phyloP scores from a whole-genome alignment of 2,888 invertebrate species.

The Drosophila subsilvestris region DNA sequence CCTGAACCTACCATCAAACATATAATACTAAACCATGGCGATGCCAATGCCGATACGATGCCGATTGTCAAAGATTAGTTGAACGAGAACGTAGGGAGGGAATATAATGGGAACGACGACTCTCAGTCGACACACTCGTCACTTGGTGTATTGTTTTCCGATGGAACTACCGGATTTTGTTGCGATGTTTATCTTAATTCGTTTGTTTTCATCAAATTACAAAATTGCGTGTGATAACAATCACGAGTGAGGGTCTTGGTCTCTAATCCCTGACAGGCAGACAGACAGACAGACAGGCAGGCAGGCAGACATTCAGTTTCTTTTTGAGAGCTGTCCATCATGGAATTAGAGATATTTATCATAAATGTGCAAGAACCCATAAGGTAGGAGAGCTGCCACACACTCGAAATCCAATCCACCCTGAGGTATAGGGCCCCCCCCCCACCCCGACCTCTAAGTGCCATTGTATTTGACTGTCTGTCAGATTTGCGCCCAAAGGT shows the following conservation, averaged over 20 bases:
- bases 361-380: slow-evolving; percentile 68
- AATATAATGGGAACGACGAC: slow-evolving; percentile 25
- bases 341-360: slow-evolving; percentile 76
- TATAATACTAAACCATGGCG: slow-evolving; percentile 2
- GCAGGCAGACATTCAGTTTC: slow-evolving; percentile 39
- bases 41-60: slow-evolving; percentile 15
- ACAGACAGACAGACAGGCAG: slow-evolving; percentile 20
- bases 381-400: slow-evolving; percentile 2
- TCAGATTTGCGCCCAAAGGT: slow-evolving; percentile 45
- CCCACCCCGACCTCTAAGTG: slow-evolving; percentile 54
- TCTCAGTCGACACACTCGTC: slow-evolving; percentile 10
- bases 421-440: slow-evolving; percentile 30
- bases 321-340: slow-evolving; percentile 76
- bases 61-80: slow-evolving; percentile 41
- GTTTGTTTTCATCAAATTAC: slow-evolving; percentile 83
- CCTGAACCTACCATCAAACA: slow-evolving; percentile 5
- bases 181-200: slow-evolving; percentile 79
- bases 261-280: slow-evolving; percentile 65
- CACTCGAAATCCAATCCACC: slow-evolving; percentile 34
- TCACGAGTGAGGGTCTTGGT: slow-evolving; percentile 56
- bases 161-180: slow-evolving; percentile 62
- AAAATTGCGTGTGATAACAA: slow-evolving; percentile 83
- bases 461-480: slow-evolving; percentile 74
- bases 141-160: slow-evolving; percentile 34
- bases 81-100: slow-evolving; percentile 17